Conservation (phyloP, 2,888 invertebrate species). For the Copidosoma aretas region DNA sequence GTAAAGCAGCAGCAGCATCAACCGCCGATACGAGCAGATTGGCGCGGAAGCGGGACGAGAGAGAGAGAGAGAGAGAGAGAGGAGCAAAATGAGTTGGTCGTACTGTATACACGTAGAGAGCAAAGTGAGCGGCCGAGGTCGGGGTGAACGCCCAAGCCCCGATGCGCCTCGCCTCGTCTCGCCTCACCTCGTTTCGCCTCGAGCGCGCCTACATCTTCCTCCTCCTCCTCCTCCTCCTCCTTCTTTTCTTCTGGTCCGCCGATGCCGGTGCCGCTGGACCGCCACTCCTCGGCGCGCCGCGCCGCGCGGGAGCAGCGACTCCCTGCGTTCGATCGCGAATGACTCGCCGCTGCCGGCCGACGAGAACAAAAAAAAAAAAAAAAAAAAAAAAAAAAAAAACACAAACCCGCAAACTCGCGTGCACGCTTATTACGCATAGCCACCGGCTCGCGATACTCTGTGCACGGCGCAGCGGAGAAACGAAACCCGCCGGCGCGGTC, state of each 20-base stretch:
- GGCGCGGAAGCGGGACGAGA: neutral
- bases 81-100: too few relatives aligned
- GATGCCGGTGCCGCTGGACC: slow-evolving; percentile 18
- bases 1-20: too few relatives aligned
- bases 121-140: slow-evolving; percentile 53
- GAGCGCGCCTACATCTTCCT: slow-evolving; percentile 18
- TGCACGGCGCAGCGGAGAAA: too few relatives aligned
- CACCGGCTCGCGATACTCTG: too few relatives aligned
- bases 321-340: too few relatives aligned
- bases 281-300: neutral
- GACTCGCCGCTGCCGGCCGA: neutral
- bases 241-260: slow-evolving; percentile 35
- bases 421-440: too few relatives aligned
- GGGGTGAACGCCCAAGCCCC: slow-evolving; percentile 62
- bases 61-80: neutral
- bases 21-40: too few relatives aligned
- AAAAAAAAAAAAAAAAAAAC: too few relatives aligned
- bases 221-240: slow-evolving; percentile 33
- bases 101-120: neutral
- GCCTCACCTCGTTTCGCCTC: slow-evolving; percentile 50
- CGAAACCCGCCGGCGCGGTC: too few relatives aligned
- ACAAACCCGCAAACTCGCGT: too few relatives aligned
- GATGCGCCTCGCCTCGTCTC: slow-evolving; percentile 55
- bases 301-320: too few relatives aligned
- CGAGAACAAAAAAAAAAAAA: too few relatives aligned